These are phyloP conservation scores for Otus sunia DNA, from an alignment of 2,113 vertebrate species.

Conservation along the genomic window DNA sequence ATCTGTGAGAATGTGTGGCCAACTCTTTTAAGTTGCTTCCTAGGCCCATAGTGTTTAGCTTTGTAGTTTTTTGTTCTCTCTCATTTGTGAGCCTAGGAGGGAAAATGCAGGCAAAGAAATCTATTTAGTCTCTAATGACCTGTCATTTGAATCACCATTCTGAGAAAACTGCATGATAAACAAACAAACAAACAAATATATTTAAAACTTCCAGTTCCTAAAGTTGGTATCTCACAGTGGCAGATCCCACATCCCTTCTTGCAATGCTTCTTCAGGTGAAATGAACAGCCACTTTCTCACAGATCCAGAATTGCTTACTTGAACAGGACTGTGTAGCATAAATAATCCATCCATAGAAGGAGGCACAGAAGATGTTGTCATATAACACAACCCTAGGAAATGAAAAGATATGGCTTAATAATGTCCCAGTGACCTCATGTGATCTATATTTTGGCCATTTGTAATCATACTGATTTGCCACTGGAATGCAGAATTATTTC, in stretches of 20 bases:
- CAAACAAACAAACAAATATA: background rate
- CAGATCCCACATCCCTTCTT: background rate
- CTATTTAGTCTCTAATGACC: background rate
- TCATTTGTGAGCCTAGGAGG: background rate
- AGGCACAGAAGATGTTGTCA: background rate
- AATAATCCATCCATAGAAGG: background rate
- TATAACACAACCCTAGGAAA: background rate
- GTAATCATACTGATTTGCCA: background rate
- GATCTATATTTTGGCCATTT: background rate
- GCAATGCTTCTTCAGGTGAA: background rate
- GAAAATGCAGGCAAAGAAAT: background rate
- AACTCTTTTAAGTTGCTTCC: background rate
- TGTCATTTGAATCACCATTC: background rate
- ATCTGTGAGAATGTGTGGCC: background rate
- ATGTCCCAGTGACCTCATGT: background rate
- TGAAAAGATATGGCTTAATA: background rate
- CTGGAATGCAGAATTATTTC: background rate
- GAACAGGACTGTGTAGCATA: background rate
- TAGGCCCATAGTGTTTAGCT: background rate
- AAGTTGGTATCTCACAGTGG: background rate
- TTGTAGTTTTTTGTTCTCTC: background rate
- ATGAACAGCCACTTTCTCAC: background rate
- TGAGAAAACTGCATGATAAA: background rate
- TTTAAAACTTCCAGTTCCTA: background rate
- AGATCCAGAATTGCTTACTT: slow-evolving; percentile 12